Evolutionary conservation across 1,140 invertebrate species (phyloP).

Genomic region (Pachyrhynchus sulphureomaculatus): DNA sequence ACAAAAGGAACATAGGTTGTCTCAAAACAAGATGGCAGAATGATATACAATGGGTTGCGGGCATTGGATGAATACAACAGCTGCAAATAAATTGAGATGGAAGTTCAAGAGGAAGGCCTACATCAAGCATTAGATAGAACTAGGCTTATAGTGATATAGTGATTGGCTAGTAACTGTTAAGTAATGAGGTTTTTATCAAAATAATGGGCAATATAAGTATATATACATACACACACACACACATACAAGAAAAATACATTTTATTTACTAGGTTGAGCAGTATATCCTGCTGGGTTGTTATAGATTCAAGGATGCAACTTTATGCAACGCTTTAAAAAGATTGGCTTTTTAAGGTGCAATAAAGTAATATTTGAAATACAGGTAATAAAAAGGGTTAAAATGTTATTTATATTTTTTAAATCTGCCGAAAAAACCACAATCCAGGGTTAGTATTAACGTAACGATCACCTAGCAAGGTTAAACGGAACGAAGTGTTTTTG

Average conservation of each 20-base stretch:
- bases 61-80: no score
- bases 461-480: constrained; percentile 36
- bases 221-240: no score
- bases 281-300: background rate
- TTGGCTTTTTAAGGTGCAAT: constrained; percentile 39
- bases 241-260: background rate
- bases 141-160: no score
- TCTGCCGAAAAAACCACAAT: constrained; percentile 39
- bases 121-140: no score
- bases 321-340: constrained; percentile 15
- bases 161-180: no score
- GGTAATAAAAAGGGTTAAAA: constrained; percentile 36
- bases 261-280: background rate
- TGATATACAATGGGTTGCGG: no score
- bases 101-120: no score
- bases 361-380: constrained; percentile 33
- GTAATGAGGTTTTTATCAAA: no score
- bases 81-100: no score
- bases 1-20: no score
- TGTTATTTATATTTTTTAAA: constrained; percentile 17
- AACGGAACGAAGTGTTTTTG: background rate
- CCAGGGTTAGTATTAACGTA: constrained; percentile 40
- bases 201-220: no score
- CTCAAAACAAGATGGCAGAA: no score
- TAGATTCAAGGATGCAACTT: constrained; percentile 16